These are phyloP conservation scores for Tribolium castaneum DNA, from an alignment of 1,140 invertebrate species.

Conservation along the genomic window DNA sequence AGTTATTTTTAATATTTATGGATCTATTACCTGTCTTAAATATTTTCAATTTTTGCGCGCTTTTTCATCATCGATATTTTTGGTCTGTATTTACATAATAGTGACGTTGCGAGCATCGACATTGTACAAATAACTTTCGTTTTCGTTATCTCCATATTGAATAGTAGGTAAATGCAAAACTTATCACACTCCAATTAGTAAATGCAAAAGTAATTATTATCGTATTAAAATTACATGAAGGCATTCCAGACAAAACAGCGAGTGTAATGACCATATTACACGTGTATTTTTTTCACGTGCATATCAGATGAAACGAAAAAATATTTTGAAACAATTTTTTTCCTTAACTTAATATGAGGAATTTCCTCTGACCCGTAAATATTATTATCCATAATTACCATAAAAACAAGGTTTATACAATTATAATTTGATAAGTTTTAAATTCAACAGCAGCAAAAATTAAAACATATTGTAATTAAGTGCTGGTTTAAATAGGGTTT, in stretches of 20 bases:
- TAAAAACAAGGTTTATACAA: background rate
- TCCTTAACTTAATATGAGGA: background rate
- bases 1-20: constrained; percentile 6
- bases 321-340: background rate
- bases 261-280: background rate
- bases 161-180: too few relatives aligned
- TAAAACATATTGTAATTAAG: background rate
- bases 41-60: background rate
- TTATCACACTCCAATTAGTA: background rate
- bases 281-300: background rate
- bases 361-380: background rate
- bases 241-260: background rate
- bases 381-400: background rate
- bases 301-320: background rate
- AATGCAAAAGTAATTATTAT: background rate
- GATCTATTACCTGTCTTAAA: background rate
- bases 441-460: background rate
- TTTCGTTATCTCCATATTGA: background rate
- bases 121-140: background rate
- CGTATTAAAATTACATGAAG: background rate
- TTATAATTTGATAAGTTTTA: background rate
- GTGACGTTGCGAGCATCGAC: background rate
- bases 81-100: background rate
- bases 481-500: background rate
- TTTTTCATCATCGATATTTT: background rate